Conservation (phyloP, 2,888 invertebrate genomes). For the Caenorhabditis japonica region DNA sequence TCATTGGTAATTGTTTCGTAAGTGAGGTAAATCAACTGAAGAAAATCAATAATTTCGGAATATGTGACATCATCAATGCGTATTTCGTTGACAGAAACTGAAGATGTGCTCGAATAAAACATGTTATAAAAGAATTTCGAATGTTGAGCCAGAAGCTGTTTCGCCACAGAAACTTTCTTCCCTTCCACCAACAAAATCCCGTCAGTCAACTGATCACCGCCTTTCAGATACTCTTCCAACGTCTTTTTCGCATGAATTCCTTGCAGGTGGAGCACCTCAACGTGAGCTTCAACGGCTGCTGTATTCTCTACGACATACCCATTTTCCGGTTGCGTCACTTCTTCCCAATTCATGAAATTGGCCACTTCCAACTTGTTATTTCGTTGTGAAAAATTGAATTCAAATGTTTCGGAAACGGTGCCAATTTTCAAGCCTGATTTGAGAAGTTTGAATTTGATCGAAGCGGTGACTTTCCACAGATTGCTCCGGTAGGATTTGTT, state of each 20-base stretch:
- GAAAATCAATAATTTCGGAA: too few relatives aligned
- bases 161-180: too few relatives aligned
- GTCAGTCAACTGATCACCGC: too few relatives aligned
- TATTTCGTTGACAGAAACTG: too few relatives aligned
- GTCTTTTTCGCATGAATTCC: not conserved
- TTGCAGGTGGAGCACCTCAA: not conserved
- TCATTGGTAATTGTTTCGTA: too few relatives aligned
- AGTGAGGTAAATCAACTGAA: too few relatives aligned
- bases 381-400: not conserved
- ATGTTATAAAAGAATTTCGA: too few relatives aligned
- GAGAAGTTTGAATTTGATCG: not conserved
- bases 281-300: not conserved
- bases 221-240: too few relatives aligned
- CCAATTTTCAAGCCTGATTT: not conserved
- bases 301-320: not conserved
- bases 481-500: constrained; percentile 1
- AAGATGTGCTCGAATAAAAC: too few relatives aligned
- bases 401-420: not conserved
- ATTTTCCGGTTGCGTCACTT: not conserved
- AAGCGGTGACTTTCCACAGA: not conserved
- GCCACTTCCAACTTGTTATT: not conserved
- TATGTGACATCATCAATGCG: too few relatives aligned
- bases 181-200: too few relatives aligned
- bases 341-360: constrained; percentile 2
- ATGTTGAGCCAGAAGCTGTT: too few relatives aligned